Conservation (phyloP, 2,797 vertebrate species). For the Hozukius guyotensis region DNA sequence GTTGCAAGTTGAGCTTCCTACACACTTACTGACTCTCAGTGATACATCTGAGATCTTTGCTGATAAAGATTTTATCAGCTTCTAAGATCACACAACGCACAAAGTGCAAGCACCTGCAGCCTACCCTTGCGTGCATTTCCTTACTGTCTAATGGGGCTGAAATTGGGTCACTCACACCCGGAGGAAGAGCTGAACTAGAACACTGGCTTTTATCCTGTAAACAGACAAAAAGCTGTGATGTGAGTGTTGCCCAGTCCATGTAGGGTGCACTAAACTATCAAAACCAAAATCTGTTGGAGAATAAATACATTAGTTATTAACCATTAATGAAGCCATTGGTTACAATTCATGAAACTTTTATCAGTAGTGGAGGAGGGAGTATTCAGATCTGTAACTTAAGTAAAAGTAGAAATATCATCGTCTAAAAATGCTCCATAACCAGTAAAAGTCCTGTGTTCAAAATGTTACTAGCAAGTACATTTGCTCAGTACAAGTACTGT, state of each 20-base stretch:
- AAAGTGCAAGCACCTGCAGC: neutral
- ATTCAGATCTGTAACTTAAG: neutral
- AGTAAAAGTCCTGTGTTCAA: neutral
- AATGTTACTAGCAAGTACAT: neutral
- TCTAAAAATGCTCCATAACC: neutral
- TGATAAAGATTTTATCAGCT: slow-evolving; percentile 30
- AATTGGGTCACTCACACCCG: slow-evolving; percentile 55
- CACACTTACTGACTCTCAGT: neutral
- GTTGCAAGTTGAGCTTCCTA: neutral
- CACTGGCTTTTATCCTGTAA: neutral
- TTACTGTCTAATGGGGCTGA: neutral
- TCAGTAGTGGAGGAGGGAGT: too few species aligned
- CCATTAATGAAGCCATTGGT: neutral
- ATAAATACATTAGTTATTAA: neutral
- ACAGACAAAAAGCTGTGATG: neutral
- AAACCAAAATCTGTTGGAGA: neutral
- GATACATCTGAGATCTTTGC: neutral
- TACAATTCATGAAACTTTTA: neutral
- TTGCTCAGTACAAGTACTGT: neutral
- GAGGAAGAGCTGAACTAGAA: slow-evolving; percentile 40
- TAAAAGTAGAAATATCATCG: neutral
- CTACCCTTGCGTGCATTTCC: neutral
- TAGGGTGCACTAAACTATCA: neutral
- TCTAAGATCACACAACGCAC: neutral
- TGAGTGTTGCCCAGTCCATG: neutral